Percentiles rank a stretch among this genome's conserved stretches.
Conservation (phyloP, 2,888 invertebrate genomes). For the Xylota sylvarum region DNA sequence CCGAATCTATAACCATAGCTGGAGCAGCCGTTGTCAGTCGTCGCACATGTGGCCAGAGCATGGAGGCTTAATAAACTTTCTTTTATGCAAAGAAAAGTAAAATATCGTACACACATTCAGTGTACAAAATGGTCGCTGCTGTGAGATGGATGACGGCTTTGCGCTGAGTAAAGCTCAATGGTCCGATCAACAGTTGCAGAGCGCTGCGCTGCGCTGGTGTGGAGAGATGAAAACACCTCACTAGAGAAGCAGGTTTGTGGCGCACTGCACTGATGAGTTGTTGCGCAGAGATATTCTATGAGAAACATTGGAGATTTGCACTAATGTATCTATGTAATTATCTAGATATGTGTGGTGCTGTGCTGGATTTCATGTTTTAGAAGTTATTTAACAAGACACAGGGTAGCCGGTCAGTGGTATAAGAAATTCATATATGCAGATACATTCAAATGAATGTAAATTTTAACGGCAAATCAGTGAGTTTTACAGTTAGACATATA, state of each 20-base stretch:
- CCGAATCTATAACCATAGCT: conserved; percentile 7
- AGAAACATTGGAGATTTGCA: conserved; percentile 10
- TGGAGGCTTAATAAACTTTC: conserved; percentile 63
- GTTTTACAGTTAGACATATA: too few species aligned
- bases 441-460: too few species aligned
- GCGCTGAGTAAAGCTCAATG: conserved; percentile 51
- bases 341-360: not conserved
- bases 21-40: not conserved
- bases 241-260: conserved; percentile 48
- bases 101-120: conserved; percentile 8
- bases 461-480: too few species aligned
- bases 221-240: conserved; percentile 12
- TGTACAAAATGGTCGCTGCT: conserved; percentile 7
- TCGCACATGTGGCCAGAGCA: conserved; percentile 20
- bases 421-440: too few species aligned
- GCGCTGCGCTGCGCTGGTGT: conserved; percentile 11
- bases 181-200: conserved; percentile 42
- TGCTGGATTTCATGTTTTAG: conserved; percentile 5
- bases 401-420: not conserved
- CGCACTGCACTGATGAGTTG: conserved; percentile 4
- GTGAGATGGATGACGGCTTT: conserved; percentile 4
- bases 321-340: conserved; percentile 17
- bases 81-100: conserved; percentile 67
- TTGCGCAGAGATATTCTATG: conserved; percentile 10
- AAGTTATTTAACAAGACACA: not conserved